Percentiles rank a stretch among this genome's conserved stretches.
Conservation (phyloP, 2,113 vertebrate genomes). For the Atlantisia rogersi region DNA sequence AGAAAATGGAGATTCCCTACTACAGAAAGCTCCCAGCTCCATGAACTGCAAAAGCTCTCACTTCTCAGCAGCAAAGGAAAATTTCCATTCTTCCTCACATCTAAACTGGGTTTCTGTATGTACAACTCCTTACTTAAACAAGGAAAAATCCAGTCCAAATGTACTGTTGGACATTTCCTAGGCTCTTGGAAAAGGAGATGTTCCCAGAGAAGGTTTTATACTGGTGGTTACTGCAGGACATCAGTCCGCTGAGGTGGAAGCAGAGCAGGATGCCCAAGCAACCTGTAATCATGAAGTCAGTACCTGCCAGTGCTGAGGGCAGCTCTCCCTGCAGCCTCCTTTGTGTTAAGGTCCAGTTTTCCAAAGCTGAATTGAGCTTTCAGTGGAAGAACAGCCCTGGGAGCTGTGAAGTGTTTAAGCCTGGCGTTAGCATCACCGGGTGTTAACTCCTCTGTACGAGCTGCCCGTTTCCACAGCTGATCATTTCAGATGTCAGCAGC, state of each 20-base stretch:
- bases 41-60: rapidly evolving
- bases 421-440: rapidly evolving
- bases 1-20: neutral
- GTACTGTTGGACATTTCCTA: rapidly evolving
- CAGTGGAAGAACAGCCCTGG: rapidly evolving
- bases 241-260: neutral
- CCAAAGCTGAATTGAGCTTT: neutral
- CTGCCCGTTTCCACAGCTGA: neutral
- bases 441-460: rapidly evolving
- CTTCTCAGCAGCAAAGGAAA: neutral
- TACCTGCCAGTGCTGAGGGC: rapidly evolving
- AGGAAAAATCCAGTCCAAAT: neutral
- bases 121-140: neutral
- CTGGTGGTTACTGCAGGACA: neutral
- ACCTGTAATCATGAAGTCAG: rapidly evolving
- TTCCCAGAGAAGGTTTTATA: neutral
- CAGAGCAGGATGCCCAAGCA: neutral
- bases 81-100: neutral
- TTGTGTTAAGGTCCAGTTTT: neutral
- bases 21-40: neutral
- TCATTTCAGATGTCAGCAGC: neutral
- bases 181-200: neutral
- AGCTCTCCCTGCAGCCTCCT: neutral
- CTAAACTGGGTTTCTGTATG: neutral
- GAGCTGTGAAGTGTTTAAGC: neutral